Percentiles rank a stretch among this genome's conserved stretches.
Evolutionary conservation across 2,888 invertebrate species (phyloP).

Genomic region (Eurois occulta): DNA sequence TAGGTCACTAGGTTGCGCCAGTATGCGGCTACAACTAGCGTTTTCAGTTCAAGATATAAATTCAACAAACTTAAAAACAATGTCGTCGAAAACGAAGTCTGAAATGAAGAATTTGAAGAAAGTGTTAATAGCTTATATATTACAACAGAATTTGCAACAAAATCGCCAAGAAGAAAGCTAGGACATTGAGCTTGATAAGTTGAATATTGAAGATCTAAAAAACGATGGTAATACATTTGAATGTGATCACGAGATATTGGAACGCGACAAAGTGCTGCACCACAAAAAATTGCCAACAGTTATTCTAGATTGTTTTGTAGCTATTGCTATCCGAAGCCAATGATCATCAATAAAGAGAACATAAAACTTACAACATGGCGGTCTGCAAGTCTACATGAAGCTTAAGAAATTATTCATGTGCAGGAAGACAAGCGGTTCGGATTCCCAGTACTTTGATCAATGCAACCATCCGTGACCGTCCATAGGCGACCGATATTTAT

Average conservation of each 20-base stretch:
- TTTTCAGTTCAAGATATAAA: constrained; percentile 38
- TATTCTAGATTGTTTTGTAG: constrained; percentile 33
- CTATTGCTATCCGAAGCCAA: constrained; percentile 53
- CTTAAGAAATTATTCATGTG: constrained; percentile 62
- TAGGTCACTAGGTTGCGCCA: constrained; percentile 72
- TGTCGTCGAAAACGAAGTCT: not conserved
- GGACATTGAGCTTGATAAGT: constrained; percentile 3
- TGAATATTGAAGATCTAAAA: constrained; percentile 23
- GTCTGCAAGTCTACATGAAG: constrained; percentile 41
- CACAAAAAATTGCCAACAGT: constrained; percentile 60
- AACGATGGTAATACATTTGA: constrained; percentile 36
- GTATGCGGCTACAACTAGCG: constrained; percentile 54
- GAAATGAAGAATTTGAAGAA: constrained; percentile 16
- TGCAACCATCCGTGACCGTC: constrained; percentile 61
- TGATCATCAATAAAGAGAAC: constrained; percentile 40
- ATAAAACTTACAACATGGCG: constrained; percentile 31
- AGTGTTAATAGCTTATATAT: constrained; percentile 13
- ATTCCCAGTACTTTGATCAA: constrained; percentile 43
- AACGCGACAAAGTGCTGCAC: constrained; percentile 57
- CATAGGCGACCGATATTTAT: constrained; percentile 54
- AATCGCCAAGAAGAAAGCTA: not conserved
- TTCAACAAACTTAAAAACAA: constrained; percentile 5
- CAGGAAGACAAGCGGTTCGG: constrained; percentile 31
- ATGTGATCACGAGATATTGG: constrained; percentile 57
- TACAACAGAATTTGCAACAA: not conserved